phyloP scores from a whole-genome alignment of 2,888 invertebrate species.

The Piscicola geometra region DNA sequence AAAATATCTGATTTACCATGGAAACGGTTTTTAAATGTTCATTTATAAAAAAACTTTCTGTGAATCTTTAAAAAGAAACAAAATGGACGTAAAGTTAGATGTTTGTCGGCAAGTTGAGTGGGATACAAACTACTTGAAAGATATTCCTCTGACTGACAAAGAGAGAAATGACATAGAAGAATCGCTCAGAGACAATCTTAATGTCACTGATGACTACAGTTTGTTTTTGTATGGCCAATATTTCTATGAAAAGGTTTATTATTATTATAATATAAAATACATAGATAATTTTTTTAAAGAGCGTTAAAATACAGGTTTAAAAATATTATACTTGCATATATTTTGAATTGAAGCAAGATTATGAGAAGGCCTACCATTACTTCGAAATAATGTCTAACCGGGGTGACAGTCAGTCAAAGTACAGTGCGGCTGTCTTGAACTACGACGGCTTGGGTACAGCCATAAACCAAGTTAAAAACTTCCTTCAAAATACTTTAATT shows the following conservation, averaged over 20 bases:
- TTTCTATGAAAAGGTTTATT: conserved; percentile 27
- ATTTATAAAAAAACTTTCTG: not conserved
- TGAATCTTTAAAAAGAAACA: not conserved
- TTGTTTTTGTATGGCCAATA: conserved; percentile 25
- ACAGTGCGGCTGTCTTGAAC: conserved; percentile 52
- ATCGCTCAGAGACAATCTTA: conserved; percentile 10
- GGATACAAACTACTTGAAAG: conserved; percentile 19
- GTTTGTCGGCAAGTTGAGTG: conserved; percentile 26
- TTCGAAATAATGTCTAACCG: conserved; percentile 50
- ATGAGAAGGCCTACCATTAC: conserved; percentile 50
- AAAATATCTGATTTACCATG: conserved; percentile 1
- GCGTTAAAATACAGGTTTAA: too few relatives aligned
- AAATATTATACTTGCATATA: too few relatives aligned
- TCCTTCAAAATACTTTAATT: conserved; percentile 8
- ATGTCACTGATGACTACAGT: conserved; percentile 31
- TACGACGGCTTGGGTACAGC: conserved; percentile 54
- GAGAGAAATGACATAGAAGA: conserved; percentile 22
- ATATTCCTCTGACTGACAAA: conserved; percentile 15
- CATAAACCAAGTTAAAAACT: conserved; percentile 47
- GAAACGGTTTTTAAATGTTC: not conserved
- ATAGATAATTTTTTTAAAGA: conserved; percentile 8
- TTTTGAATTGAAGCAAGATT: conserved; percentile 47
- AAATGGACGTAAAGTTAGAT: conserved; percentile 26
- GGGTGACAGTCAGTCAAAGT: conserved; percentile 53
- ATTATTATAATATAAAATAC: too few relatives aligned